Evolutionary conservation across 2,113 vertebrate genomes (phyloP).

Genomic region (Seriola quinqueradiata): DNA sequence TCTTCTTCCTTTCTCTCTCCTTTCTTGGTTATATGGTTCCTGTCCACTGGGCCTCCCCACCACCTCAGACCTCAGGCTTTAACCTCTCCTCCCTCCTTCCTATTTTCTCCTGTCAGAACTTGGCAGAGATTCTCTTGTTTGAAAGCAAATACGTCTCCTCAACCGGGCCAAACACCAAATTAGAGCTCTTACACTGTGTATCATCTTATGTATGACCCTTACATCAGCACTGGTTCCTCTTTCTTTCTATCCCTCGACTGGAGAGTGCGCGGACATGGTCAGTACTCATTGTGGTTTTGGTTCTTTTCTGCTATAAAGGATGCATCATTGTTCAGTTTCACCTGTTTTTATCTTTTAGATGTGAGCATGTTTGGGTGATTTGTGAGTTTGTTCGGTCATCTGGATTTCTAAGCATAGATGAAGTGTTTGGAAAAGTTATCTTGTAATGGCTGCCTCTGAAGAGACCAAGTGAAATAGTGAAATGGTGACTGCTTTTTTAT

Average conservation of each 20-base stretch:
- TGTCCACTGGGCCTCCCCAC: constrained; percentile 38
- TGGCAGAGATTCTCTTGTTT: constrained; percentile 76
- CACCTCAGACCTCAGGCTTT: constrained; percentile 41
- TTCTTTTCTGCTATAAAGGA: constrained; percentile 14
- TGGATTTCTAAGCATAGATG: neutral
- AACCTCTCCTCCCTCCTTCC: constrained; percentile 32
- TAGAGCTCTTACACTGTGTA: constrained; percentile 83
- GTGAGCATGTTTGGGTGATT: constrained; percentile 15
- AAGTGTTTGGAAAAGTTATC: constrained; percentile 1
- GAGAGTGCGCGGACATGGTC: constrained; percentile 84
- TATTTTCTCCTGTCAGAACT: constrained; percentile 55
- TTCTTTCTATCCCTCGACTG: constrained; percentile 75
- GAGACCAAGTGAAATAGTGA: constrained; percentile 17
- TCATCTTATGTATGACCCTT: constrained; percentile 83
- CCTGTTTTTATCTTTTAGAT: constrained; percentile 2
- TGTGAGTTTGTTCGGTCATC: constrained; percentile 13
- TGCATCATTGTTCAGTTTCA: neutral
- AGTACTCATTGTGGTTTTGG: constrained; percentile 71
- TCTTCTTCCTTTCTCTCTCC: constrained; percentile 27
- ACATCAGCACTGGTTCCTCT: constrained; percentile 64
- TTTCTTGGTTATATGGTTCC: constrained; percentile 62
- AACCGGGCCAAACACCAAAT: constrained; percentile 87
- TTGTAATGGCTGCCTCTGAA: constrained; percentile 18
- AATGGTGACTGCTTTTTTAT: neutral
- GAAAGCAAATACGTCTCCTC: constrained; percentile 81